phyloP scores from a whole-genome alignment of 2,113 vertebrate species.

The Tetrao urogallus region DNA sequence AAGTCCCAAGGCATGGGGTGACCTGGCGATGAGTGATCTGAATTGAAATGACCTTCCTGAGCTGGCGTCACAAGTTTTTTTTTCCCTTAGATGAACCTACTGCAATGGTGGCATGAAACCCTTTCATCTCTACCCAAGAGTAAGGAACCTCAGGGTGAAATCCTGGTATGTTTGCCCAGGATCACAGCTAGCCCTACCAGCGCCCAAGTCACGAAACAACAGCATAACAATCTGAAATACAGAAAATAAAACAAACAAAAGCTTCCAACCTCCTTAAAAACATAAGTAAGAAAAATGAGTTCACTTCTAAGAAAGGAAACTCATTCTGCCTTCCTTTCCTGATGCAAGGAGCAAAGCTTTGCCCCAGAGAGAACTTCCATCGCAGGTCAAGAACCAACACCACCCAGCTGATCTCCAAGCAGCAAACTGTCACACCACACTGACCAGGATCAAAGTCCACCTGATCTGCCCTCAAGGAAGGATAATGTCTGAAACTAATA shows the following conservation, averaged over 20 bases:
- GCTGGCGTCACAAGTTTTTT: not conserved
- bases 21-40: not conserved
- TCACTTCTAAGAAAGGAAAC: not conserved
- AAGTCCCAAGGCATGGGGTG: not conserved
- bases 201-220: not conserved
- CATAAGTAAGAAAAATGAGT: not conserved
- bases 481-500: not conserved
- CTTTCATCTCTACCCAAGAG: not conserved
- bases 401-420: not conserved
- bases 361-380: not conserved
- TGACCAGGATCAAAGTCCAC: not conserved
- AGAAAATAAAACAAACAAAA: not conserved
- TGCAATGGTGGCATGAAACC: not conserved
- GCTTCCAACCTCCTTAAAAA: not conserved
- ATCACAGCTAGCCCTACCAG: not conserved
- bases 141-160: not conserved
- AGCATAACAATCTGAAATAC: not conserved
- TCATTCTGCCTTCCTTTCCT: not conserved
- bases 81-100: not conserved
- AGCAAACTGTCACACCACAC: not conserved
- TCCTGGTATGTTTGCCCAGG: not conserved
- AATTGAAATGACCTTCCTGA: not conserved
- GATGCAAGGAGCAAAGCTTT: not conserved
- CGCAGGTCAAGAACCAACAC: not conserved
- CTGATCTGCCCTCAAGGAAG: not conserved